A percentile compares a stretch with the other conserved stretches of the same genome.
phyloP scores from a whole-genome alignment of 1,140 invertebrate genomes.

The Lordiphosa mommai region DNA sequence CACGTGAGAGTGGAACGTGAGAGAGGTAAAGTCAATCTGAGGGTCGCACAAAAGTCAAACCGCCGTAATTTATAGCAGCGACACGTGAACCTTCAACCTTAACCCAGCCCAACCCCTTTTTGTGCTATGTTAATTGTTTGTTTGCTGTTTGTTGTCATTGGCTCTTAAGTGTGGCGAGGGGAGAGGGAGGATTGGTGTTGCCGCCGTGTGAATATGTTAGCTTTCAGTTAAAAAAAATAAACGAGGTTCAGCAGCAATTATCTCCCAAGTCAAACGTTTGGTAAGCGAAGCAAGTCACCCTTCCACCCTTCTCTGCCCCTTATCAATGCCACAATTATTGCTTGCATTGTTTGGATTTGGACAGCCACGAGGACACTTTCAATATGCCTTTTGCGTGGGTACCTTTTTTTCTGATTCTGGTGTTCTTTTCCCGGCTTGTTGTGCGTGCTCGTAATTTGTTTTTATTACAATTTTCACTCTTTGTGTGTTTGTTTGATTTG shows the following conservation, averaged over 20 bases:
- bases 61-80: constrained; percentile 68
- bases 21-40: constrained; percentile 35
- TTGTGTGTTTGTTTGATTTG: constrained; percentile 45
- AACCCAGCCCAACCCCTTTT: constrained; percentile 30
- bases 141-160: constrained; percentile 78
- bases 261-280: constrained; percentile 55
- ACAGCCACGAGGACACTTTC: constrained; percentile 52
- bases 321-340: constrained; percentile 74
- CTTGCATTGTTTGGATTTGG: constrained; percentile 63
- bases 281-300: constrained; percentile 65
- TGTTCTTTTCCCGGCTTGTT: constrained; percentile 1
- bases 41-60: constrained; percentile 58
- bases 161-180: constrained; percentile 54
- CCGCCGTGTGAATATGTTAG: constrained; percentile 68
- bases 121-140: constrained; percentile 74
- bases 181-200: constrained; percentile 8
- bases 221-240: constrained; percentile 54
- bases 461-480: constrained; percentile 71
- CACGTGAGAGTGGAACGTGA: constrained; percentile 48
- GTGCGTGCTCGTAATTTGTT: constrained; percentile 66
- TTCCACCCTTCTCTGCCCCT: constrained; percentile 11
- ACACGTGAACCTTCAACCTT: constrained; percentile 59
- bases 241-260: constrained; percentile 34
- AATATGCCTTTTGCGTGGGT: constrained; percentile 54
- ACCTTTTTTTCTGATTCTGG: constrained; percentile 8